A percentile compares a stretch with the other conserved stretches of the same genome.
These are phyloP conservation scores for Colostygia pectinataria DNA, from an alignment of 2,888 invertebrate species.

Conservation along the genomic window DNA sequence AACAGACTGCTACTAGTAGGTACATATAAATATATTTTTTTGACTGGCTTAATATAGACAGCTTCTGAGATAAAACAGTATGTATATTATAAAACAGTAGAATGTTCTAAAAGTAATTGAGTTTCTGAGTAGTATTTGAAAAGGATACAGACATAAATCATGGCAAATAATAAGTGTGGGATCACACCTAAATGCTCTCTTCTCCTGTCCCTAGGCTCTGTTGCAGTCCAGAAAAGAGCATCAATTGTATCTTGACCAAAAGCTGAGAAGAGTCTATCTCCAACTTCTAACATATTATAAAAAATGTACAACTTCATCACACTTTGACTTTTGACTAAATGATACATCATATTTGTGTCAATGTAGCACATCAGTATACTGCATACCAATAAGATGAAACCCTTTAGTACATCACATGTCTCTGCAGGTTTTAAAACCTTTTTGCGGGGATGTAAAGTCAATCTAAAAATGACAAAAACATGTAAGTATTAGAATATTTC, in stretches of 20 bases:
- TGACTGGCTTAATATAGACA: too few species aligned
- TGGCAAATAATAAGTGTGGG: slow-evolving; percentile 95
- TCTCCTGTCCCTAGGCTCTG: slow-evolving; percentile 93
- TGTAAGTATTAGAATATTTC: neutral
- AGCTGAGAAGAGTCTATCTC: slow-evolving; percentile 96
- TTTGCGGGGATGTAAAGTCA: slow-evolving; percentile 64
- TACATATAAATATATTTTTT: too few species aligned
- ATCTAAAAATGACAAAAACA: slow-evolving; percentile 49
- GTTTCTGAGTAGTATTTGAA: too few species aligned
- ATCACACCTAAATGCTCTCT: slow-evolving; percentile 93
- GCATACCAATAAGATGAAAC: slow-evolving; percentile 92
- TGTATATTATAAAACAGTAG: too few species aligned
- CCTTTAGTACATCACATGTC: slow-evolving; percentile 97
- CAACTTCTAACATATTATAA: slow-evolving; percentile 99
- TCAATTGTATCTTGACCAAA: slow-evolving; percentile 99
- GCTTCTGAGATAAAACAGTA: too few species aligned
- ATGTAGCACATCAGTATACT: slow-evolving; percentile 94
- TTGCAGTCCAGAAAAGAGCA: slow-evolving; percentile 99
- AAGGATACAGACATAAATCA: slow-evolving; percentile 98
- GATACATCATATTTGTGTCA: slow-evolving; percentile 99
- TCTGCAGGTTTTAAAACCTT: slow-evolving; percentile 92
- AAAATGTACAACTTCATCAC: slow-evolving; percentile 99
- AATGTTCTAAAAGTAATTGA: too few species aligned
- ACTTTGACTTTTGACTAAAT: slow-evolving; percentile 97
- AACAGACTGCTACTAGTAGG: too few species aligned